Percentiles rank a stretch among this genome's conserved stretches.
phyloP scores from a whole-genome alignment of 2,113 vertebrate species.

The Saccopteryx bilineata region DNA sequence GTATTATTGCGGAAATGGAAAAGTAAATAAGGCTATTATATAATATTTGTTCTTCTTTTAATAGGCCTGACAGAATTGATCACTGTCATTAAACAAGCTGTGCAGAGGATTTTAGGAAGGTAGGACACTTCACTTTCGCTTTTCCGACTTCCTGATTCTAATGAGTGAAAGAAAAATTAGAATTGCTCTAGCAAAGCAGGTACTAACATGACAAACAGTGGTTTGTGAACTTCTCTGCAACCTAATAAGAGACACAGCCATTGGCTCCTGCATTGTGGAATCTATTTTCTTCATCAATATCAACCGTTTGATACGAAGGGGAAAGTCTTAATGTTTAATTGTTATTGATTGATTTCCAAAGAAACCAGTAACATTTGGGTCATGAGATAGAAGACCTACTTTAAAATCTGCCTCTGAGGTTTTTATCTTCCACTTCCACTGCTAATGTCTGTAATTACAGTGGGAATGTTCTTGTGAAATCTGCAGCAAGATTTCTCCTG shows the following conservation, averaged over 20 bases:
- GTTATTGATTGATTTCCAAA: slow-evolving; percentile 48
- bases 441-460: neutral
- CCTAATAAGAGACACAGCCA: neutral
- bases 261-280: neutral
- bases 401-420: slow-evolving; percentile 49
- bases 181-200: neutral
- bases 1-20: slow-evolving; percentile 13
- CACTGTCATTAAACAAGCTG: slow-evolving; percentile 95
- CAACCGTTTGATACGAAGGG: neutral
- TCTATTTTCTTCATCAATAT: slow-evolving; percentile 7
- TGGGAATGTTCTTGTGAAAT: slow-evolving; percentile 66
- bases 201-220: neutral
- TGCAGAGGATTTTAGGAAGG: slow-evolving; percentile 94
- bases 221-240: neutral
- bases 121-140: slow-evolving; percentile 83
- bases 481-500: neutral
- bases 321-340: slow-evolving; percentile 36
- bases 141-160: slow-evolving; percentile 48
- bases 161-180: slow-evolving; percentile 46
- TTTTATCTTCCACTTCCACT: slow-evolving; percentile 8
- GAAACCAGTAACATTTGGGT: slow-evolving; percentile 52
- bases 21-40: slow-evolving; percentile 24
- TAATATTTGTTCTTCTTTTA: slow-evolving; percentile 66
- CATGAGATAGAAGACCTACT: neutral
- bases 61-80: slow-evolving; percentile 95